phyloP scores from a whole-genome alignment of 2,888 invertebrate genomes.

The Micoletzkya japonica region DNA sequence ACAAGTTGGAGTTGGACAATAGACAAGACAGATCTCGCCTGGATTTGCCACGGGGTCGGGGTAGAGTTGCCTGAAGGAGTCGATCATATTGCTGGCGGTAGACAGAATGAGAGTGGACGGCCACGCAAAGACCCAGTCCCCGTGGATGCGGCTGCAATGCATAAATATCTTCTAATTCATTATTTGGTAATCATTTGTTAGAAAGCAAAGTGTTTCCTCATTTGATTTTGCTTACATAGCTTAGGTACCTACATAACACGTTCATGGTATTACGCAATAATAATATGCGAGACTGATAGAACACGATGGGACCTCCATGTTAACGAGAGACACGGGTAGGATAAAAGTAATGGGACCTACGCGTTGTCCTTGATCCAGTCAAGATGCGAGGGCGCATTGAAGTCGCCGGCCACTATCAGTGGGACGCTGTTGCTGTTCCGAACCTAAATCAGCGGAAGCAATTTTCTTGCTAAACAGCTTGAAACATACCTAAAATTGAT shows the following conservation, averaged over 20 bases:
- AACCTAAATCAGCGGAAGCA: background rate
- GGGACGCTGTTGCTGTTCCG: constrained; percentile 27
- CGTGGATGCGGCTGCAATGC: constrained; percentile 36
- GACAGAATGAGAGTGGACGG: constrained; percentile 44
- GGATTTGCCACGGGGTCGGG: constrained; percentile 43
- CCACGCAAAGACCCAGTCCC: constrained; percentile 44
- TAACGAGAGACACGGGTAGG: background rate
- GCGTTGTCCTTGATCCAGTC: constrained; percentile 44
- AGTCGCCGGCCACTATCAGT: constrained; percentile 46
- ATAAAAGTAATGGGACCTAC: constrained; percentile 15
- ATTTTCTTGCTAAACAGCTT: background rate
- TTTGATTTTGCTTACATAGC: background rate
- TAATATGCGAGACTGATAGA: background rate
- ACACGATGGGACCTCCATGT: background rate
- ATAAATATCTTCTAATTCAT: background rate
- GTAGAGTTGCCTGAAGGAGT: constrained; percentile 43
- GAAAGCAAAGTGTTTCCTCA: background rate
- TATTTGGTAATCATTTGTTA: background rate
- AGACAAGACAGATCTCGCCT: constrained; percentile 29
- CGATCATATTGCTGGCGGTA: constrained; percentile 34
- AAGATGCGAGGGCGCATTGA: constrained; percentile 49
- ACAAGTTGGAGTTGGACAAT: background rate
- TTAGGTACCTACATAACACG: no score
- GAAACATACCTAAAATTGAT: background rate
- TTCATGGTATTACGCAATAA: background rate